A percentile compares a stretch with the other conserved stretches of the same genome.
Evolutionary conservation across 37 sponge, comb jelly and placozoan genomes (phyloP).

Genomic region (Beroe ovata): DNA sequence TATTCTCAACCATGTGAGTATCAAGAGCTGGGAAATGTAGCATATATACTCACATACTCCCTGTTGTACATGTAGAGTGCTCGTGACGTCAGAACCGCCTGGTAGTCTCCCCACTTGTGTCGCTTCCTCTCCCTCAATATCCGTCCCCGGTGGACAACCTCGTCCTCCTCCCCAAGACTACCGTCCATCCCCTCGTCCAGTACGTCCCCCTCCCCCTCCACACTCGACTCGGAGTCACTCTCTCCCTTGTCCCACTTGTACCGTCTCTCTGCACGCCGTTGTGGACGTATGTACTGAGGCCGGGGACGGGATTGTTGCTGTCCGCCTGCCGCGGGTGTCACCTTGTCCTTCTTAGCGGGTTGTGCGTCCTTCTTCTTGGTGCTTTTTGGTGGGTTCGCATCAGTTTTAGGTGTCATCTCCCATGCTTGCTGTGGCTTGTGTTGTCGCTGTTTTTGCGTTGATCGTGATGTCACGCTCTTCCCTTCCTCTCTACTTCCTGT

Average conservation of each 20-base stretch:
- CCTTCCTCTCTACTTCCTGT: conserved; percentile 47
- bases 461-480: background rate
- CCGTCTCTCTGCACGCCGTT: background rate
- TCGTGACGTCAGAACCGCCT: conserved; percentile 35
- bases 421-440: conserved; percentile 12
- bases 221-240: conserved; percentile 41
- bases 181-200: too few species aligned
- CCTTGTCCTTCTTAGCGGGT: background rate
- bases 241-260: conserved; percentile 54
- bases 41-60: conserved; percentile 40
- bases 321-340: background rate
- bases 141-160: conserved; percentile 50
- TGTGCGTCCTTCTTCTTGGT: background rate
- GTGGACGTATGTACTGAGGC: background rate
- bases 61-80: conserved; percentile 57
- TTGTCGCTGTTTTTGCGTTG: background rate
- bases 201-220: background rate
- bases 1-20: background rate
- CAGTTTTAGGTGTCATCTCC: background rate
- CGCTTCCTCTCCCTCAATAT: conserved; percentile 62
- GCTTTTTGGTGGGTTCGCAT: background rate
- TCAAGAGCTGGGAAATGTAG: too few species aligned
- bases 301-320: too few species aligned
- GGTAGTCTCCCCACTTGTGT: conserved; percentile 67
- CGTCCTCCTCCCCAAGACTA: too few species aligned